These are phyloP conservation scores for Chrosomus eos DNA, from an alignment of 2,797 vertebrate species.

Conservation along the genomic window DNA sequence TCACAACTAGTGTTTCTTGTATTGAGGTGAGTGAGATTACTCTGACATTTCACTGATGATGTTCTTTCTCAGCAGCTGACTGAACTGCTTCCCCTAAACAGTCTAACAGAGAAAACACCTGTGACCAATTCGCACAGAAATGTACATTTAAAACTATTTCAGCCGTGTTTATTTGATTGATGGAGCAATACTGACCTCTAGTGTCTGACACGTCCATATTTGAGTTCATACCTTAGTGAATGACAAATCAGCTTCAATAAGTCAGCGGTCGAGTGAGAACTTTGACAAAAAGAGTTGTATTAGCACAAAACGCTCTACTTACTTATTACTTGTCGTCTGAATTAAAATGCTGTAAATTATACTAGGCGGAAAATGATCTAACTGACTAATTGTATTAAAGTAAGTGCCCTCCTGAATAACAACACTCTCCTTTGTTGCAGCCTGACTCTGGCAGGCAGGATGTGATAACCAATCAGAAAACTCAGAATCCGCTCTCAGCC, in stretches of 20 bases:
- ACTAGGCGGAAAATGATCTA: too few species aligned
- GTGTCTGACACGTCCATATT: conserved; percentile 70
- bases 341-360: neutral
- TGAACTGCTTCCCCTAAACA: conserved; percentile 25
- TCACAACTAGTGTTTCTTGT: conserved; percentile 18
- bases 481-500: neutral
- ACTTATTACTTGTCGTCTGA: neutral
- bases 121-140: conserved; percentile 36
- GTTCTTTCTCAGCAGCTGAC: conserved; percentile 50
- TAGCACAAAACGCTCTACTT: neutral
- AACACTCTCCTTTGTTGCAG: neutral
- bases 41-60: conserved; percentile 27
- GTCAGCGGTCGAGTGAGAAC: neutral
- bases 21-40: conserved; percentile 17
- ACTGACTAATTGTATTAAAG: neutral
- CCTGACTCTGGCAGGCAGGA: neutral
- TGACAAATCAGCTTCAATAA: neutral
- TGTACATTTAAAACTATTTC: conserved; percentile 32
- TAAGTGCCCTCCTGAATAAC: neutral
- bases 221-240: neutral
- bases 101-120: conserved; percentile 34
- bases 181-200: conserved; percentile 93
- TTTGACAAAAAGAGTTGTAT: neutral
- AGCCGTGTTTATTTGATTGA: conserved; percentile 58
- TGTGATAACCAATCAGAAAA: neutral